Evolutionary conservation across 2,113 vertebrate genomes (phyloP), one percentile per base, ranked within the genome.

Genomic region (Speoplatyrhinus poulsoni): DNA sequence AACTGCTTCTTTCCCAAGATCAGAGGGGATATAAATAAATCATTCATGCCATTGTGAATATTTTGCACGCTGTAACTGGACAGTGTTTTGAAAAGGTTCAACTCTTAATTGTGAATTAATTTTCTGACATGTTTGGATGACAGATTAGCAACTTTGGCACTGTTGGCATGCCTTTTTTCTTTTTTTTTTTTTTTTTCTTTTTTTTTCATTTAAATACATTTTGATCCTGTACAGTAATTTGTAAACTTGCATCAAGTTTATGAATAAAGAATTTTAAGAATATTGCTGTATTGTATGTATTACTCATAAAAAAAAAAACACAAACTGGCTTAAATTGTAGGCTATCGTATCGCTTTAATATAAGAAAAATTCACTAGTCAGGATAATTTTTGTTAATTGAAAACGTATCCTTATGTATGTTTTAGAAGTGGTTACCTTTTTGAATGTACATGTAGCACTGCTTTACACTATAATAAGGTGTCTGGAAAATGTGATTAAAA

Each of bases 241-340:
- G 90, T 93, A 92, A 93, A 93, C 92, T 93, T 93, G 92, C 92
- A 93, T 93, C 92, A 93, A 93, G 92, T 93, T 93, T 93, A 93
- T 93, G 86, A 93, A 92, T 93, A 93, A 93, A 93, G 91, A 92
- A 91, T 93, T 93, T 92, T 92, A 92, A 92, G 84, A 90, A 88
- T 87, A 85, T 69, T 47, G 69, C 53, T 55, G 41, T n/a, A n/a
- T n/a, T 52, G 10, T 11, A 54, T n/a, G n/a, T n/a, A 26, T 62
- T 60, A 33, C 46, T 17, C 64, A 9, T 6, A 17, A 41, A 36
- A 11, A 16, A 54, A 54, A 54, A 16, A n/a, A n/a, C n/a, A 58
- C 8, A 58, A 32, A 12, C 19, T 32, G 6, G 9, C 15, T 16
- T 58, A 52, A 10, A 32, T 33, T 41, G 36, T 5, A 41, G 36